phyloP scores from a whole-genome alignment of 2,888 invertebrate species.

The Drosophila acutilabella region DNA sequence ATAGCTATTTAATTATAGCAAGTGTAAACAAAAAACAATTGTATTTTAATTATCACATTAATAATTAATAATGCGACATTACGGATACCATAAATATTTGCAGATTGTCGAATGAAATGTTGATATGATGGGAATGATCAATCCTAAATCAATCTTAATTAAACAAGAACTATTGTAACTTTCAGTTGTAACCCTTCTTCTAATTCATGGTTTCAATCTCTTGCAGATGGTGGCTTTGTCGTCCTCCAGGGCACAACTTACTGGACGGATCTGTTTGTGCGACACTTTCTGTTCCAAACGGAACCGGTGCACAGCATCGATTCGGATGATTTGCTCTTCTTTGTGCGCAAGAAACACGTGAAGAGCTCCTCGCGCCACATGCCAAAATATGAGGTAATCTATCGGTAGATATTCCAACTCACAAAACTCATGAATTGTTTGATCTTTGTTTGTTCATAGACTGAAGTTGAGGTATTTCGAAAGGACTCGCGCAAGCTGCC shows the following conservation, averaged over 20 bases:
- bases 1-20: no score
- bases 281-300: constrained; percentile 96
- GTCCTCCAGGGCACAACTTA: constrained; percentile 96
- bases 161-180: no score
- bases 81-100: no score
- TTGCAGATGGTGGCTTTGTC: constrained; percentile 95
- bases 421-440: background rate
- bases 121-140: no score
- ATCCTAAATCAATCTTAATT: no score
- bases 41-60: no score
- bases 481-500: constrained; percentile 98
- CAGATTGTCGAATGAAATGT: no score
- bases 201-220: background rate
- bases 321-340: constrained; percentile 97
- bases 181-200: no score
- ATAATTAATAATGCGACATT: no score
- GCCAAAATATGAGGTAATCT: constrained; percentile 93
- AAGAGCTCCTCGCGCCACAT: constrained; percentile 94
- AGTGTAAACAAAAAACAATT: no score
- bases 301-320: constrained; percentile 92
- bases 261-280: constrained; percentile 97
- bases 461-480: constrained; percentile 98
- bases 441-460: constrained; percentile 86
- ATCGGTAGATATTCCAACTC: background rate
- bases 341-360: constrained; percentile 96